Evolutionary conservation across 2,888 invertebrate genomes (phyloP), one percentile per base, ranked within the genome.

Genomic region (Coenonympha arcania): DNA sequence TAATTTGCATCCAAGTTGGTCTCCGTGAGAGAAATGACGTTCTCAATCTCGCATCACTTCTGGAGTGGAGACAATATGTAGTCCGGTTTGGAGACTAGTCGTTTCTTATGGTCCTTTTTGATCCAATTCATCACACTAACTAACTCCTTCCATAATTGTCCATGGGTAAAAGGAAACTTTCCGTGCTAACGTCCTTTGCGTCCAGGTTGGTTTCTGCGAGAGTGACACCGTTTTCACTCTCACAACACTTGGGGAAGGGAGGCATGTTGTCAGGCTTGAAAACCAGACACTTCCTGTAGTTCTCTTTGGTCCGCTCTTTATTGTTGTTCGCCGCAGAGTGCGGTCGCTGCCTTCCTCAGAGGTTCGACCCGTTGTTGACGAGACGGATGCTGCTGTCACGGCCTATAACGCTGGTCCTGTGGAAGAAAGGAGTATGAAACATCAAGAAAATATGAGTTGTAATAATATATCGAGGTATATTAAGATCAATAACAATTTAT

Each of bases 371-470:
- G 60, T 85, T 84, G 70, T 80, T 81, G 1, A 84, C 59, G 1
- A 85, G 71, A 0, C 82, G 75, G 49, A 85, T 69, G 73, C 85
- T 86, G 69, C 81, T 84, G 44, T 84, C 84, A 0, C 81, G 76
- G 1, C 80, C 84, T 2, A n/a, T n/a, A n/a, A 81, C 71, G 54
- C 83, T 83, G 4, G 83, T 79, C 30, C 84, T 85, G 70, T 11
- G 4, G 16, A 20, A 24, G 5, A n/a, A n/a, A n/a, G n/a, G n/a
- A n/a, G n/a, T n/a, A n/a, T n/a, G n/a, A n/a, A n/a, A n/a, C n/a
- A n/a, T n/a, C n/a, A n/a, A n/a, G n/a, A n/a, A n/a, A n/a, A n/a
- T n/a, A n/a, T n/a, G n/a, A n/a, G n/a, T n/a, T n/a, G n/a, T n/a
- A n/a, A n/a, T n/a, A n/a, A n/a, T n/a, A n/a, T n/a, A n/a, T n/a